A percentile compares a stretch with the other conserved stretches of the same genome.
Conservation (phyloP, 2,797 vertebrate genomes). For the Amazona finschi region DNA sequence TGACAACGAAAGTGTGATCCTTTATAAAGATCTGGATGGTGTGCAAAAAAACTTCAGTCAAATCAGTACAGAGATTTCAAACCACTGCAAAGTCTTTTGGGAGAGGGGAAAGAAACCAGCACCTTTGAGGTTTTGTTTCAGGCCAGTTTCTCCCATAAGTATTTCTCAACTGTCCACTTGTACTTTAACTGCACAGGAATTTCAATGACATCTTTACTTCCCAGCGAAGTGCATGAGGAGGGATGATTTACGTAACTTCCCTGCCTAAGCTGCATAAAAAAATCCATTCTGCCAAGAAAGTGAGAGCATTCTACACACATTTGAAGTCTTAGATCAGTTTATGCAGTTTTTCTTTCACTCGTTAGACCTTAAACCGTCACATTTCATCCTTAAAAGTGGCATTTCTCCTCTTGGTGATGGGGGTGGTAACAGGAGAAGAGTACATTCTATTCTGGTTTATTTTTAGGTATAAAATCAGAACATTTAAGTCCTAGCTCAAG, state of each 20-base stretch:
- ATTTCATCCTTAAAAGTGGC: not conserved
- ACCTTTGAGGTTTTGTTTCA: not conserved
- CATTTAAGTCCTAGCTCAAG: not conserved
- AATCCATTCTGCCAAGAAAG: not conserved
- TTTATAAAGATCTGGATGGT: not conserved
- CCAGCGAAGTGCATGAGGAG: not conserved
- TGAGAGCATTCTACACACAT: not conserved
- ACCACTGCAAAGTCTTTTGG: accelerated
- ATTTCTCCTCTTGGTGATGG: not conserved
- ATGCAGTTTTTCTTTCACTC: not conserved
- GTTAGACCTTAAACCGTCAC: not conserved
- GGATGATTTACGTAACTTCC: not conserved
- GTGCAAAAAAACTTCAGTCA: not conserved
- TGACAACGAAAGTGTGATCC: not conserved
- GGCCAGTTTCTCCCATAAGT: not conserved
- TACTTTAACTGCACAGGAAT: not conserved
- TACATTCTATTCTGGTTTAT: slow-evolving; percentile 60
- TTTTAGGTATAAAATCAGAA: slow-evolving; percentile 52
- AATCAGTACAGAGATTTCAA: not conserved
- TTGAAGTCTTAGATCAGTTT: not conserved
- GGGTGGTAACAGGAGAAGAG: slow-evolving; percentile 10
- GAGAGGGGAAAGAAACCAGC: not conserved
- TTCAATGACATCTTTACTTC: slow-evolving; percentile 19
- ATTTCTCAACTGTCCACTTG: not conserved
- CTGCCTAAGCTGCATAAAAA: slow-evolving; percentile 13